Base-by-base conservation (phyloP, 2,797 vertebrate genomes). In the Periparus ater region DNA sequence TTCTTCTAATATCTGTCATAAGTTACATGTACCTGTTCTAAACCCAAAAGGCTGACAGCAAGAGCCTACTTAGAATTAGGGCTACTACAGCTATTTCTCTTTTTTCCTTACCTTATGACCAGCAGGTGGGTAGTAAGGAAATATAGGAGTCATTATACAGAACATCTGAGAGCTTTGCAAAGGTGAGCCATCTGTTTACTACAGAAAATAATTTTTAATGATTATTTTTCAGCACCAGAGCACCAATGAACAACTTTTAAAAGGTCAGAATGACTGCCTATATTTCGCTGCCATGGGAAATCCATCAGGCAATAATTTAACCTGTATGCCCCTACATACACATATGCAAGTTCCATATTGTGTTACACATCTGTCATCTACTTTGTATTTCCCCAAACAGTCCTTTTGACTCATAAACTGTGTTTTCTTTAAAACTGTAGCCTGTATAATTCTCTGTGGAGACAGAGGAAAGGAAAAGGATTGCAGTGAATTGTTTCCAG, bases 361-460 rank as follows among this genome's bases (percentile, higher is more conserved):
- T 68, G 34, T 95, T 94, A 74, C 91, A 93, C 80, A 87, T 91
- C 84, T 85, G 78, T 93, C 77, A 58, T 89, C 67, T 80, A 74
- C 77, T 95, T 91, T 83, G 61, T 89, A 77, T 97, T 96, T 96
- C 78, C 89, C 72, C 81, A 79, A 20, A 74, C 77, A 77, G 75
- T 61, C 63, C 85, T 91, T 93, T 80, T 93, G 65, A 85, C 85
- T 95, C 81, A 72, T 74, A 89, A 91, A 89, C 40, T 85, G 40
- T 85, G 32, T 79, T 93, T 95, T 83, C 61, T 92, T 85, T 74
- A 71, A 91, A 96, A 75, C 57, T 38, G 36, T 83, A 81, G 65
- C 54, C 73, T 84, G 18, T 6, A 6, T 74, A 89, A 68, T 85
- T 91, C 91, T 87, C 81, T 57, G n/a, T 88, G 78, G 92, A 94